Conservation (phyloP, 1,140 invertebrate species). For the Dendroctonus ponderosae region DNA sequence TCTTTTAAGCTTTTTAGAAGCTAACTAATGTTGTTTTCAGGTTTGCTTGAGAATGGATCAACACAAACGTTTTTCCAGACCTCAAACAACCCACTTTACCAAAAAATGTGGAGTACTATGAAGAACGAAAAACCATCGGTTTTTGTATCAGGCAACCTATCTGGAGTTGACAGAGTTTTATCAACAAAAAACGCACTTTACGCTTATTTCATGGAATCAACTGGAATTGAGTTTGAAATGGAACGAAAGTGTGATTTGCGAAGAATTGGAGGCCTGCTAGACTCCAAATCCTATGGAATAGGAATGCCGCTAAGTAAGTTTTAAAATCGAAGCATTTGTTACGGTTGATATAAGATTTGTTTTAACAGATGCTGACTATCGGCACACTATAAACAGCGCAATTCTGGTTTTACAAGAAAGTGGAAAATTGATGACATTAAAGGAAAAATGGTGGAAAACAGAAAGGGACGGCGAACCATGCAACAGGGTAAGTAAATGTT, state of each 20-base stretch:
- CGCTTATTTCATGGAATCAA: conserved; percentile 85
- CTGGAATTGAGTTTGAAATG: conserved; percentile 74
- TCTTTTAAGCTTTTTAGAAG: not conserved
- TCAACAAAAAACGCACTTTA: conserved; percentile 65
- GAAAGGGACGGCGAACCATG: conserved; percentile 49
- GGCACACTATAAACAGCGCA: conserved; percentile 68
- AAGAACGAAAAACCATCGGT: conserved; percentile 73
- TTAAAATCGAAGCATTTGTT: not conserved
- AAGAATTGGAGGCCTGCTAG: conserved; percentile 72
- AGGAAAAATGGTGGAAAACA: conserved; percentile 84
- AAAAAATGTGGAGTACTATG: conserved; percentile 73
- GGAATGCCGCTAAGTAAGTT: conserved; percentile 69
- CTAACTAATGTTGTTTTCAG: conserved; percentile 2
- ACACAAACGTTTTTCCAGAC: conserved; percentile 71
- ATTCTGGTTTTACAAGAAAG: conserved; percentile 80
- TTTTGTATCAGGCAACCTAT: conserved; percentile 74
- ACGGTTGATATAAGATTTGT: not conserved
- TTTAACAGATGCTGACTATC: conserved; percentile 56
- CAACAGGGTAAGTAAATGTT: conserved; percentile 7
- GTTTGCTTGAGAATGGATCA: conserved; percentile 63
- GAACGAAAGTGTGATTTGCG: conserved; percentile 73
- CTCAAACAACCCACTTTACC: conserved; percentile 70
- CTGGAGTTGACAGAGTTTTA: conserved; percentile 81
- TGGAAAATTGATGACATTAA: conserved; percentile 73
- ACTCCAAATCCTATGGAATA: conserved; percentile 82